A percentile compares a stretch with the other conserved stretches of the same genome.
Evolutionary conservation across 2,888 invertebrate genomes (phyloP).

Genomic region (Sphaerophoria rueppellii): DNA sequence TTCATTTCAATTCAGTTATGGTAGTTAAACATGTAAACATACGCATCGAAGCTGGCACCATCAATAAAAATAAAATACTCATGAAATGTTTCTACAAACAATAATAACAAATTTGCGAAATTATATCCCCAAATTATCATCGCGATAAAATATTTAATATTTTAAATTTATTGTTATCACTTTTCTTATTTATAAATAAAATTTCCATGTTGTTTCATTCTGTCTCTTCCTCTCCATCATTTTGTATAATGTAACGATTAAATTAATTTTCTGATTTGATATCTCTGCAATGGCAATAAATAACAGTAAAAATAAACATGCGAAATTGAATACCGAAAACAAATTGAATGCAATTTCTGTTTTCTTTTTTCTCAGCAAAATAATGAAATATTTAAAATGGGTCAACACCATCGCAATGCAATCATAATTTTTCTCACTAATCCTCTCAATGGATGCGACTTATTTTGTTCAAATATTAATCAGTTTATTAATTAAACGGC

Average conservation of each 20-base stretch:
- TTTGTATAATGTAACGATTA: constrained; percentile 36
- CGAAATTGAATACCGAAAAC: constrained; percentile 22
- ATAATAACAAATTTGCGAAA: constrained; percentile 25
- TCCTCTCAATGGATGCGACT: constrained; percentile 52
- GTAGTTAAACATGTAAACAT: constrained; percentile 19
- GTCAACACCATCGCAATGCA: constrained; percentile 19
- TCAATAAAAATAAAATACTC: constrained; percentile 46
- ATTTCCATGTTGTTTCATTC: constrained; percentile 4
- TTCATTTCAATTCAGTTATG: constrained; percentile 12
- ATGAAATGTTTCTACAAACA: constrained; percentile 33
- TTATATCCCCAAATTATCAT: not conserved
- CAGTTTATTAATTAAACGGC: constrained; percentile 31
- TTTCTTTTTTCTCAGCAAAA: constrained; percentile 24
- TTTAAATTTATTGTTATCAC: constrained; percentile 12
- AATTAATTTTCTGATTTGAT: constrained; percentile 60
- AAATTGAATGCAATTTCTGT: constrained; percentile 23
- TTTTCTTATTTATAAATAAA: constrained; percentile 15
- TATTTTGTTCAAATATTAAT: constrained; percentile 34
- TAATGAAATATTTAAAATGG: constrained; percentile 37
- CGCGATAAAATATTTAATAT: constrained; percentile 27
- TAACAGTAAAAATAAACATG: constrained; percentile 3
- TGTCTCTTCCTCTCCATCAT: not conserved
- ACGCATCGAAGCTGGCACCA: constrained; percentile 21
- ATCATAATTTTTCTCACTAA: constrained; percentile 13
- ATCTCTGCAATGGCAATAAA: constrained; percentile 29